These are phyloP conservation scores for Deilephila elpenor DNA, from an alignment of 2,888 invertebrate species.

Conservation along the genomic window DNA sequence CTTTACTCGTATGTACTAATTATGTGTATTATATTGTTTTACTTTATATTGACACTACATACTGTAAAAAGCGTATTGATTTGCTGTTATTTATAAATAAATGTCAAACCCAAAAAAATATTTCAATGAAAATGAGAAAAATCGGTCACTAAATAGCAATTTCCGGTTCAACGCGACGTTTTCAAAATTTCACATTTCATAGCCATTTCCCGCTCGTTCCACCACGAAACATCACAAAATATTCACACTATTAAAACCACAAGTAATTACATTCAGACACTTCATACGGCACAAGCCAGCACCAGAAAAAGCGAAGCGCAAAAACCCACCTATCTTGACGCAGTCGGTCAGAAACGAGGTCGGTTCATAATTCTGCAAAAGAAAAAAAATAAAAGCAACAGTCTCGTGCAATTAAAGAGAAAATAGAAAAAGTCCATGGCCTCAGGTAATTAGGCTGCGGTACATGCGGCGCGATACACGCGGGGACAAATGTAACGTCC, in stretches of 20 bases:
- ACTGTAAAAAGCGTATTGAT: no score
- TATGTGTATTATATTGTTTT: no score
- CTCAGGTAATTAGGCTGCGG: conserved; percentile 70
- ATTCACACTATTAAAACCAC: background rate
- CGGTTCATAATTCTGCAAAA: conserved; percentile 36
- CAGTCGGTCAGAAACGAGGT: conserved; percentile 35
- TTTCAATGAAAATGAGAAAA: no score
- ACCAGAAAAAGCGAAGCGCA: background rate
- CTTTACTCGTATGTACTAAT: no score
- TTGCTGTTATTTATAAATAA: no score
- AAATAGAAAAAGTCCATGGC: conserved; percentile 57
- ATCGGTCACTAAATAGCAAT: no score
- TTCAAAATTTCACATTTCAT: no score
- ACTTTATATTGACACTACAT: no score
- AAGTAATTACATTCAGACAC: background rate
- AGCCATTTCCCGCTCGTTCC: no score
- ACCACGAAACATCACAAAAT: background rate
- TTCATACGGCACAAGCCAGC: background rate
- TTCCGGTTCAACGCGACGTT: no score
- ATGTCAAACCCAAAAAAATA: no score
- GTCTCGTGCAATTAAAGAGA: conserved; percentile 54
- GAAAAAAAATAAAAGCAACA: conserved; percentile 42
- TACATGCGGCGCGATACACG: conserved; percentile 62
- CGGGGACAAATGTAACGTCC: conserved; percentile 37
- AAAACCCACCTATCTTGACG: background rate